These are phyloP conservation scores for Sebastiscus tertius DNA, from an alignment of 2,797 vertebrate species.

Conservation along the genomic window DNA sequence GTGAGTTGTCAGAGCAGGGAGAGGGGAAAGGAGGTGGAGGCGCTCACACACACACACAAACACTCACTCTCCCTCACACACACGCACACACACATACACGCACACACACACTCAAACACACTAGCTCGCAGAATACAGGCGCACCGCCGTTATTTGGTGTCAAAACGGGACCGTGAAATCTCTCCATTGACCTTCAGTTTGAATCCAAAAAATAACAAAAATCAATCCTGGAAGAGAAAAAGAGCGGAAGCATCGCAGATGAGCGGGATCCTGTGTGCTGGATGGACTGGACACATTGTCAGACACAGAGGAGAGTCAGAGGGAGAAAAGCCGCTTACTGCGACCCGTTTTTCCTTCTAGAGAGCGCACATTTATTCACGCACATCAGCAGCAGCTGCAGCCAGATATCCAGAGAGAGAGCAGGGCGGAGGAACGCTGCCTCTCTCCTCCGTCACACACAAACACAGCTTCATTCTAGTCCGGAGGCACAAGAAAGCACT, in stretches of 20 bases:
- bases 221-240: slow-evolving; percentile 40
- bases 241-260: slow-evolving; percentile 43
- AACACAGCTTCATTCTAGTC: slow-evolving; percentile 58
- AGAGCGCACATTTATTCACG: slow-evolving; percentile 63
- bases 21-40: slow-evolving; percentile 18
- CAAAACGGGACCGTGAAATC: slow-evolving; percentile 59
- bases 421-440: slow-evolving; percentile 43
- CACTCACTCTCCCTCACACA: not conserved
- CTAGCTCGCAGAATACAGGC: slow-evolving; percentile 19
- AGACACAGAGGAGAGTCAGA: slow-evolving; percentile 41
- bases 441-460: slow-evolving; percentile 34
- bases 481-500: slow-evolving; percentile 25
- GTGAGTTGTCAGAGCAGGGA: slow-evolving; percentile 27
- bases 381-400: slow-evolving; percentile 64
- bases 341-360: slow-evolving; percentile 40
- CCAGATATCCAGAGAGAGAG: slow-evolving; percentile 61
- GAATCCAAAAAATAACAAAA: slow-evolving; percentile 43
- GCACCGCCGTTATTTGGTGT: slow-evolving; percentile 38
- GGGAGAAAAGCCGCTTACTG: slow-evolving; percentile 56
- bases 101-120: slow-evolving; percentile 5
- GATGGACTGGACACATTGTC: slow-evolving; percentile 67
- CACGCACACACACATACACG: not conserved
- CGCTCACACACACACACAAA: slow-evolving; percentile 10
- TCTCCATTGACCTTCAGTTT: slow-evolving; percentile 74
- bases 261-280: slow-evolving; percentile 45